Conservation (phyloP, 2,797 vertebrate genomes). For the Columba guinea region DNA sequence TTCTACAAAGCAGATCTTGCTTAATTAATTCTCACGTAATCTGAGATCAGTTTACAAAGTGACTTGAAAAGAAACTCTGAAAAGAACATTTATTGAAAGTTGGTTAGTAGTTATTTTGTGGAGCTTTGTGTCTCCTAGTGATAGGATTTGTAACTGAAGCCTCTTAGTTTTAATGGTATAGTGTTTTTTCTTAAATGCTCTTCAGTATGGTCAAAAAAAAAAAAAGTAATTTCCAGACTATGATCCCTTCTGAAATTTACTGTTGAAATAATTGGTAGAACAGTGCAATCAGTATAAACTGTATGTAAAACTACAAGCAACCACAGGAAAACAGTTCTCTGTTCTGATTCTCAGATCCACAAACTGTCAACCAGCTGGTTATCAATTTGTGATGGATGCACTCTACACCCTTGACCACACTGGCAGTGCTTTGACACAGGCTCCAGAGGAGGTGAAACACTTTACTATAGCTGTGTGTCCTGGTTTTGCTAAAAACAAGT, state of each 20-base stretch:
- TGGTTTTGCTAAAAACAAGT: too few relatives aligned
- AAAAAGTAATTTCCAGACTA: not conserved
- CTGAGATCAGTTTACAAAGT: conserved; percentile 47
- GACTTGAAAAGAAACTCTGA: conserved; percentile 53
- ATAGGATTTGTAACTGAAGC: conserved; percentile 41
- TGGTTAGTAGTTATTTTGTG: conserved; percentile 9
- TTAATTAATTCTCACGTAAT: conserved; percentile 55
- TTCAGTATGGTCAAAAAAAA: not conserved
- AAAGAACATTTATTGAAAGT: conserved; percentile 42
- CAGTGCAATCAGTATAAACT: conserved; percentile 45
- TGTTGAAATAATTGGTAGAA: conserved; percentile 54
- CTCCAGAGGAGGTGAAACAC: too few relatives aligned
- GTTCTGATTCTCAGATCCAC: not conserved
- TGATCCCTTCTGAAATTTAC: conserved; percentile 61
- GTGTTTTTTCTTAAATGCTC: conserved; percentile 47
- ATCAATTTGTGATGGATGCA: not conserved
- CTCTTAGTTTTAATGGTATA: conserved; percentile 41
- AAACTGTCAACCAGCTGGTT: not conserved
- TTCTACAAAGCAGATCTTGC: conserved; percentile 34
- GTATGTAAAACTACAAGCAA: conserved; percentile 10
- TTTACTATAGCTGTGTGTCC: too few relatives aligned
- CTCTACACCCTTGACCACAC: too few relatives aligned
- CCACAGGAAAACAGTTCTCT: not conserved
- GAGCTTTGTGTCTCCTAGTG: conserved; percentile 45
- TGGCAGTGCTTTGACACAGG: too few relatives aligned